Evolutionary conservation across 2,797 vertebrate genomes (phyloP), one percentile per base, ranked within the genome.

Genomic region (Cynopterus sphinx): DNA sequence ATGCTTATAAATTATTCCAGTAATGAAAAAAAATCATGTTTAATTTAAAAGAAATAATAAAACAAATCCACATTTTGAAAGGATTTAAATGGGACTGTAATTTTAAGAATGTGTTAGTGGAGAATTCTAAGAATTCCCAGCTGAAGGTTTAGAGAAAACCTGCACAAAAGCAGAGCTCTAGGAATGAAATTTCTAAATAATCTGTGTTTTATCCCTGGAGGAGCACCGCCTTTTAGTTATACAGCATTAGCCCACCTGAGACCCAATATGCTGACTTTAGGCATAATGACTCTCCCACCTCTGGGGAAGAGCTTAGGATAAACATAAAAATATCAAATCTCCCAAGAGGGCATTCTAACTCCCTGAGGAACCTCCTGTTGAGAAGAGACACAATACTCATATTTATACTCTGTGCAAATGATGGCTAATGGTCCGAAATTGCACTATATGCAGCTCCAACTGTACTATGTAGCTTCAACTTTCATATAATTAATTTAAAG

Each of bases 251-350:
- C 7, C 16, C 75, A 83, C 43, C 13, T 55, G 77, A 87, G 55
- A 90, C 12, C 33, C 49, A 77, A 41, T 5, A 31, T 65, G 53
- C 39, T 68, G n/a, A 75, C n/a, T 87, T 67, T n/a, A 70, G 67
- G 31, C 39, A 28, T 33, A 59, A 83, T 53, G 12, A 46, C 46
- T 94, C 84, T 43, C n/a, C 59, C 46, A 33, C 24, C 49, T 41
- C 22, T 77, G 24, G 87, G 24, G n/a, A 87, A 67, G 28, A 59
- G 11, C 31, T 81, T 68, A 61, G 26, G n/a, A 1, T 73, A 92
- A 92, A 81, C 36, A 90, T 57, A 81, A 65, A 95, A 82, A 33
- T 65, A 77, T 21, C 49, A 87, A 83, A 75, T 9, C 9, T 92
- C 36, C 41, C 51, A 55, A 95, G 55, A 91, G 74, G 43, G 8